These are phyloP conservation scores for Drosophila falleni DNA, from an alignment of 2,888 invertebrate genomes.

Conservation along the genomic window DNA sequence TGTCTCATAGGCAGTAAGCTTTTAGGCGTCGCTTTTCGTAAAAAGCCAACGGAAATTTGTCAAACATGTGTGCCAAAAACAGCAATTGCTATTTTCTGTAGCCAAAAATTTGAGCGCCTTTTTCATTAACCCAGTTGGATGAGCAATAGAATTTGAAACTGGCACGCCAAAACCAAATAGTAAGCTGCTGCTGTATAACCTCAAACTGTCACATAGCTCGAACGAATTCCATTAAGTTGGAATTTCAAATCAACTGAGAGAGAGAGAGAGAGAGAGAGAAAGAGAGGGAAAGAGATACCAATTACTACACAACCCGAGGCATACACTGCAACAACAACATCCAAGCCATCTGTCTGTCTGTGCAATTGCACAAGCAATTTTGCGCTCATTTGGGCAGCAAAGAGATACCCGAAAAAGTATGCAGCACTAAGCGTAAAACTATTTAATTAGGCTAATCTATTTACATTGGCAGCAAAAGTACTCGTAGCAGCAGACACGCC, in stretches of 20 bases:
- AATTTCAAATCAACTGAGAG: slow-evolving; percentile 37
- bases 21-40: slow-evolving; percentile 5
- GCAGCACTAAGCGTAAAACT: slow-evolving; percentile 51
- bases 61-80: slow-evolving; percentile 29
- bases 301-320: slow-evolving; percentile 29
- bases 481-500: slow-evolving; percentile 10
- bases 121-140: slow-evolving; percentile 41
- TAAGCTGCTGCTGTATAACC: slow-evolving; percentile 20
- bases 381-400: slow-evolving; percentile 48
- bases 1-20: slow-evolving; percentile 12
- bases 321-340: slow-evolving; percentile 7
- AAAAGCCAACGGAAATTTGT: slow-evolving; percentile 16
- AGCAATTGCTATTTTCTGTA: slow-evolving; percentile 11
- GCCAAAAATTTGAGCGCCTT: slow-evolving; percentile 24
- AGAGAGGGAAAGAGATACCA: slow-evolving; percentile 19
- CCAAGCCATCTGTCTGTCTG: slow-evolving; percentile 19
- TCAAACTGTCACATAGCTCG: slow-evolving; percentile 42
- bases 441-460: slow-evolving; percentile 76
- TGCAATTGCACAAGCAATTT: slow-evolving; percentile 53
- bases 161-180: slow-evolving; percentile 7
- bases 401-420: slow-evolving; percentile 26
- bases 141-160: slow-evolving; percentile 23
- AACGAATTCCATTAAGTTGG: slow-evolving; percentile 51
- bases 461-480: slow-evolving; percentile 48
- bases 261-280: background rate